Evolutionary conservation across 2,888 invertebrate species (phyloP).

Genomic region (Tribolium freemani): DNA sequence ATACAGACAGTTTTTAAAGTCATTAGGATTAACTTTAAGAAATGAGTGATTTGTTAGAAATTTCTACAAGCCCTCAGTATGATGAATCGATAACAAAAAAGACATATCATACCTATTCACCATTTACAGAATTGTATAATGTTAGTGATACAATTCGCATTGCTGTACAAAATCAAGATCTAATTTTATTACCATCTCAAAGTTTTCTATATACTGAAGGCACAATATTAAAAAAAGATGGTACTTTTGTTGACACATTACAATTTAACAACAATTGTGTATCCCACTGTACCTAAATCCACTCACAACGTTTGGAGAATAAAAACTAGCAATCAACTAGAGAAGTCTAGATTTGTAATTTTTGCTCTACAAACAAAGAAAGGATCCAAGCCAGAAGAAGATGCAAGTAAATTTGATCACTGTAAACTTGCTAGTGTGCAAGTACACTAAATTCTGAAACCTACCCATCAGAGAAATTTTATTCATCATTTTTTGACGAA

Average conservation of each 20-base stretch:
- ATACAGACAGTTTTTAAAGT: no score
- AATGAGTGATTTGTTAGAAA: no score
- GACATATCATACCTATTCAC: slow-evolving; percentile 53
- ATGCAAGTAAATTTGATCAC: no score
- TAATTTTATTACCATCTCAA: slow-evolving; percentile 46
- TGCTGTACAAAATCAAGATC: slow-evolving; percentile 55
- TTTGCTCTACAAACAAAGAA: slow-evolving; percentile 58
- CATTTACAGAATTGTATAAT: slow-evolving; percentile 53
- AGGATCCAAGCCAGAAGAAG: no score
- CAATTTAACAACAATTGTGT: slow-evolving; percentile 14
- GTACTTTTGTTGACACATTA: slow-evolving; percentile 1
- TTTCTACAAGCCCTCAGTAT: no score
- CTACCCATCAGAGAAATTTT: slow-evolving; percentile 61
- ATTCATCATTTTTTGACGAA: slow-evolving; percentile 52
- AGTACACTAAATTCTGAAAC: slow-evolving; percentile 60
- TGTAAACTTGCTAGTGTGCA: no score
- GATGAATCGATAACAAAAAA: no score
- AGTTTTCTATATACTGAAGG: slow-evolving; percentile 50
- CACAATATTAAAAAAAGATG: slow-evolving; percentile 28
- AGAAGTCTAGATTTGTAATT: slow-evolving; percentile 48
- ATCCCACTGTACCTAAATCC: no score
- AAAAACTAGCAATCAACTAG: slow-evolving; percentile 52
- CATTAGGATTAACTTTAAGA: no score
- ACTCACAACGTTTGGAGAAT: slow-evolving; percentile 60
- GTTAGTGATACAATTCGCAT: slow-evolving; percentile 58